Percentiles rank a stretch among this genome's conserved stretches.
These are phyloP conservation scores for Orientallactaga bullata DNA, from an alignment of 2,113 vertebrate genomes.

Conservation along the genomic window DNA sequence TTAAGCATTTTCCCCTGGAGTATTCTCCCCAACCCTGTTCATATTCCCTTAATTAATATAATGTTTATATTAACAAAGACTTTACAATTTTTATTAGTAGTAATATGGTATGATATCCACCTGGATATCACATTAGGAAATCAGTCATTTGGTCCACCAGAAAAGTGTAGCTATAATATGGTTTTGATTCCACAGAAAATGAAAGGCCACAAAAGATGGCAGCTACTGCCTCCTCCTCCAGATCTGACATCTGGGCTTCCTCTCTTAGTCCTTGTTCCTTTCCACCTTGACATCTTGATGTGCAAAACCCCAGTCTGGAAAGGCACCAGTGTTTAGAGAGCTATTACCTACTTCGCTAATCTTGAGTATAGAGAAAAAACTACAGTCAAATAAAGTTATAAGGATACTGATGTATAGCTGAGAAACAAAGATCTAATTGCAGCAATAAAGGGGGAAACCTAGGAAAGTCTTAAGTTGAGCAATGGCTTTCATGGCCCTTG, in stretches of 20 bases:
- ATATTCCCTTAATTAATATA: neutral
- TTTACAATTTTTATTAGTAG: neutral
- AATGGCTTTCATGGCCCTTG: neutral
- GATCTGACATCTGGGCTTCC: neutral
- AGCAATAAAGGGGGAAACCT: conserved; percentile 37
- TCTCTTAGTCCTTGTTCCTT: neutral
- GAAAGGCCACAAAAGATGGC: neutral
- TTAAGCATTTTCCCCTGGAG: too few relatives aligned
- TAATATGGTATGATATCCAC: neutral
- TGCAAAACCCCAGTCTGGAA: neutral
- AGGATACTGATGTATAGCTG: neutral
- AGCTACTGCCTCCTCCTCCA: neutral
- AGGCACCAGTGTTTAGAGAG: neutral
- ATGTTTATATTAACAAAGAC: neutral
- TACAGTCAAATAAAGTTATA: conserved; percentile 18
- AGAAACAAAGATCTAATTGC: conserved; percentile 36
- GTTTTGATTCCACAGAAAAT: neutral
- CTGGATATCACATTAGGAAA: neutral
- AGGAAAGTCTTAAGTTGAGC: conserved; percentile 65
- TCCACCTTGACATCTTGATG: neutral
- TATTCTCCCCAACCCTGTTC: neutral
- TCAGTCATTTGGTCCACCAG: neutral
- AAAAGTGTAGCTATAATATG: neutral
- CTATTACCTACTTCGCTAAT: neutral
- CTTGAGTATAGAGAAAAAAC: neutral